These are phyloP conservation scores for Epinephelus moara DNA, from an alignment of 2,113 vertebrate species.

Conservation along the genomic window DNA sequence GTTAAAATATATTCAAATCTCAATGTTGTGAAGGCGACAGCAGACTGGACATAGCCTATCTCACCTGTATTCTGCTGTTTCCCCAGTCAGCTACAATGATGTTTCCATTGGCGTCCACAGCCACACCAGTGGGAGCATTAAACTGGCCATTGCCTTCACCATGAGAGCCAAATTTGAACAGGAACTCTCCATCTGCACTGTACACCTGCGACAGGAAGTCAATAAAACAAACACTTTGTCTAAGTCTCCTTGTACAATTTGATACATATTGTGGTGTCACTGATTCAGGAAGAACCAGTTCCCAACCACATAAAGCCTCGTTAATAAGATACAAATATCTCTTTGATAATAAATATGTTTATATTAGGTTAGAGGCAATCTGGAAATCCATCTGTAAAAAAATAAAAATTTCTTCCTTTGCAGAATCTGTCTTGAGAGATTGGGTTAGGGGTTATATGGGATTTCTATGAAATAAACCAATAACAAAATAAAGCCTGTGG, in stretches of 20 bases:
- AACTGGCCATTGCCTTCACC: conserved; percentile 98
- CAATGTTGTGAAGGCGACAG: background rate
- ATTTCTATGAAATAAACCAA: no score
- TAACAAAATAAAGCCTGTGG: no score
- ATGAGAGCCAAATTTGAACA: conserved; percentile 96
- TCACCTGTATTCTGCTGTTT: conserved; percentile 97
- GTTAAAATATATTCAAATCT: background rate
- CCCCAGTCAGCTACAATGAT: conserved; percentile 99
- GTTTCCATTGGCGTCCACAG: conserved; percentile 94
- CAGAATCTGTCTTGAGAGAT: no score
- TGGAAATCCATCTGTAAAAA: no score
- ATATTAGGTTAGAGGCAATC: no score
- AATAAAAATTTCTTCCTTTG: no score
- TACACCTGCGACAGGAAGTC: conserved; percentile 87
- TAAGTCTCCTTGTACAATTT: background rate
- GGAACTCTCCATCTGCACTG: conserved; percentile 95
- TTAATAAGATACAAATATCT: no score
- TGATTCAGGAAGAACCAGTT: no score
- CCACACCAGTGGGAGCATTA: conserved; percentile 96
- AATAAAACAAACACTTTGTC: background rate
- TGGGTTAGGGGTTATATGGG: no score
- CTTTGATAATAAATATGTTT: no score
- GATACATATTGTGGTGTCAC: background rate
- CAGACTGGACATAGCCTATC: background rate
- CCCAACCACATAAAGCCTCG: no score